phyloP scores from a whole-genome alignment of 1,140 invertebrate genomes.

The Sesamia nonagrioides region DNA sequence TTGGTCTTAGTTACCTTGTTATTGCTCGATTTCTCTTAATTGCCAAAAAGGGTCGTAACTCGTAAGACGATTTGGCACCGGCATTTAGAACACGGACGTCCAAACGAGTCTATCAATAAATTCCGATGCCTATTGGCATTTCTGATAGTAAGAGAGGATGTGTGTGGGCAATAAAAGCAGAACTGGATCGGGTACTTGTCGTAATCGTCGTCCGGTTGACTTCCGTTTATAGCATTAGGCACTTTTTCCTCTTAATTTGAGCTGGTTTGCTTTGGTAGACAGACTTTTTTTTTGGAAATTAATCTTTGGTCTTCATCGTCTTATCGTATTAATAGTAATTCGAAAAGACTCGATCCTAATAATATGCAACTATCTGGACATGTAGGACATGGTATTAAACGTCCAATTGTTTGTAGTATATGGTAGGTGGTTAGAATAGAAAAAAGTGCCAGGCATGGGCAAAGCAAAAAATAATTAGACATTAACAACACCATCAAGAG shows the following conservation, averaged over 20 bases:
- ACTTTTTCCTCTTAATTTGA: slow-evolving; percentile 14
- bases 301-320: not conserved
- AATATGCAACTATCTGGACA: too few relatives aligned
- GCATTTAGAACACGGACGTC: not conserved
- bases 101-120: slow-evolving; percentile 44
- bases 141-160: slow-evolving; percentile 46
- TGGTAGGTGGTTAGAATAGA: too few relatives aligned
- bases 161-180: slow-evolving; percentile 28
- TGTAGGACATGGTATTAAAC: too few relatives aligned
- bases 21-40: slow-evolving; percentile 33
- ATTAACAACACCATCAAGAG: too few relatives aligned
- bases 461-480: too few relatives aligned
- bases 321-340: too few relatives aligned
- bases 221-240: slow-evolving; percentile 36
- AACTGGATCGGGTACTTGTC: slow-evolving; percentile 26
- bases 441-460: too few relatives aligned
- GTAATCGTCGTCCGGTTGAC: slow-evolving; percentile 32
- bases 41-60: slow-evolving; percentile 20
- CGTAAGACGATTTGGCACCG: slow-evolving; percentile 36
- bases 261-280: not conserved
- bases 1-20: slow-evolving; percentile 31
- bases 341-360: too few relatives aligned
- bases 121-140: slow-evolving; percentile 42
- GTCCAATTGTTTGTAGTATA: too few relatives aligned
- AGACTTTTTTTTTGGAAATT: not conserved